Evolutionary conservation across 1,140 invertebrate species (phyloP).

Genomic region (Coenobita brevimanus): DNA sequence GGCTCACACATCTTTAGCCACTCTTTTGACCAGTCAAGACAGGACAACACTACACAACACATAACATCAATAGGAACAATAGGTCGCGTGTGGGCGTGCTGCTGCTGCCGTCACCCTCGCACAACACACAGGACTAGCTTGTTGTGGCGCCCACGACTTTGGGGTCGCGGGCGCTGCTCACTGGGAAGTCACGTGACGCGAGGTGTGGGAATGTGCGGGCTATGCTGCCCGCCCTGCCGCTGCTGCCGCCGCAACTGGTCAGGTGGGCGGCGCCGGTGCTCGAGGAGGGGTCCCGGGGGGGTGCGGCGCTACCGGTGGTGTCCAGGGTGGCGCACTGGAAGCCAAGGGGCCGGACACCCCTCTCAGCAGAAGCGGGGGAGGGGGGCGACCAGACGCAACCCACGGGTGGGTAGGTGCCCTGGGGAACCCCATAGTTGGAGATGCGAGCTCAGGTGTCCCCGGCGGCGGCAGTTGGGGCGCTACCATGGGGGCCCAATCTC

Average conservation of each 20-base stretch:
- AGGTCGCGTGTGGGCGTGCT: conserved; percentile 59
- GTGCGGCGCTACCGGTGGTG: conserved; percentile 34
- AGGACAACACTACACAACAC: conserved; percentile 65
- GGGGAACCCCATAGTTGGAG: conserved; percentile 36
- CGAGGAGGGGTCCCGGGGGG: conserved; percentile 51
- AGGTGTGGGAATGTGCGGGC: conserved; percentile 63
- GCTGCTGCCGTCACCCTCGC: conserved; percentile 57
- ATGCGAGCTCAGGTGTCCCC: conserved; percentile 46
- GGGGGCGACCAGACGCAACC: conserved; percentile 50
- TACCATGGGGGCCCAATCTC: conserved; percentile 61
- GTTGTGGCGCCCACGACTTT: conserved; percentile 44
- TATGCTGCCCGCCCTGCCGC: conserved; percentile 49
- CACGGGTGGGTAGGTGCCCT: conserved; percentile 50
- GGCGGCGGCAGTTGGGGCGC: conserved; percentile 51
- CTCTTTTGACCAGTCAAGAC: conserved; percentile 56
- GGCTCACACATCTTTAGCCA: conserved; percentile 21
- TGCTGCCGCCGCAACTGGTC: conserved; percentile 45
- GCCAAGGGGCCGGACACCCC: conserved; percentile 51
- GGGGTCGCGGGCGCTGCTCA: conserved; percentile 41
- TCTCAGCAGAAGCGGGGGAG: conserved; percentile 48
- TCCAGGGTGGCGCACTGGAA: conserved; percentile 51
- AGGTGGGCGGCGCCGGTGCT: conserved; percentile 47
- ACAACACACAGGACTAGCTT: conserved; percentile 65
- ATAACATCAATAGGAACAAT: conserved; percentile 67
- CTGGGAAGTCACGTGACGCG: conserved; percentile 57